Evolutionary conservation across 2,888 invertebrate genomes (phyloP), one percentile per base, ranked within the genome.

Genomic region (Idaea dimidiata): DNA sequence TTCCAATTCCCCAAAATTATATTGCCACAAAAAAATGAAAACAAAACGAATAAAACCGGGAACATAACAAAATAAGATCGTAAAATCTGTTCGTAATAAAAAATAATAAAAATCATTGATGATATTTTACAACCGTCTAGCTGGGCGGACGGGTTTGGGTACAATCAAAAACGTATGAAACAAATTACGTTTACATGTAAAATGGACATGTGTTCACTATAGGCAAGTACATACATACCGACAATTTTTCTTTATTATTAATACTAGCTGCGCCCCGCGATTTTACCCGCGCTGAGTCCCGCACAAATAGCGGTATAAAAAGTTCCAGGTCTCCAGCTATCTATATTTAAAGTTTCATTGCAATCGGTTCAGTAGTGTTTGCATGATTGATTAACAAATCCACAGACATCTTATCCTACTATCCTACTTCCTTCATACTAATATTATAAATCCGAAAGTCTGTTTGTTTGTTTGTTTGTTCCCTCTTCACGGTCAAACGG

Each of bases 151-250:
- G 43, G 14, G 43, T 14, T 43, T 43, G 43, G 10, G 43, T 14
- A 43, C 43, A 43, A 43, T 43, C 43, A 43, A 43, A 43, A 43
- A 43, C 43, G 14, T 43, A 43, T 43, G 43, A 43, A 43, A 43
- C 43, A 43, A 43, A 43, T 43, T 43, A 43, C 14, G 8, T 43
- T 43, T 43, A 43, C 14, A 43, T 43, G 43, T 43, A 43, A 43
- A 43, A 43, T 62, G 57, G 43, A 59, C 16, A 58, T 58, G 32
- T 53, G 65, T 62, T 62, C 62, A 62, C 54, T 43, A 43, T 43
- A 14, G 24, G 24, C 10, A 43, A 3, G 8, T 43, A 43, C 43
- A 43, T 14, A 43, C 7, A 43, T 8, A 43, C 43, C 7, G 43
- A 43, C 43, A 10, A 43, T 43, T 43, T 43, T 43, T 8, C 10